Conservation (phyloP, 2,888 invertebrate species). For the Drymonia ruficornis region DNA sequence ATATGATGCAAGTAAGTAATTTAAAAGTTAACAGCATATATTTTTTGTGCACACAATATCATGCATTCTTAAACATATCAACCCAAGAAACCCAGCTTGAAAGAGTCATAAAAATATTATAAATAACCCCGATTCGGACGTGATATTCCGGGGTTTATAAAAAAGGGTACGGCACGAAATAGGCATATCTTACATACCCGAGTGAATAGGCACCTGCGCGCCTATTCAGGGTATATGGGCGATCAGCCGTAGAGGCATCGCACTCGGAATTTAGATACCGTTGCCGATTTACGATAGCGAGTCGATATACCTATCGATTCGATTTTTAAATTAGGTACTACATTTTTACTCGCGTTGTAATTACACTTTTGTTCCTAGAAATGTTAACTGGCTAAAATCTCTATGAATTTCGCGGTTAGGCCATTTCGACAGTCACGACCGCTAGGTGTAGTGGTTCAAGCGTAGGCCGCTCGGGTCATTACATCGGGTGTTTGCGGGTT, state of each 20-base stretch:
- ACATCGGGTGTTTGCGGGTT: no score
- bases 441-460: no score
- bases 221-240: slow-evolving; percentile 2
- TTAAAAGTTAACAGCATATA: no score
- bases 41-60: no score
- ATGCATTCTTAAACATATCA: neutral
- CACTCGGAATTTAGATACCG: slow-evolving; percentile 5
- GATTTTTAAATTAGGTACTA: neutral
- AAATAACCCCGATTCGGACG: slow-evolving; percentile 5
- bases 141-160: slow-evolving; percentile 4
- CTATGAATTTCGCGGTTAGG: no score
- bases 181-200: neutral
- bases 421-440: no score
- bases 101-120: neutral
- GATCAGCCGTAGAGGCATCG: slow-evolving; percentile 1
- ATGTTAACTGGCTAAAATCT: no score
- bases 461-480: no score
- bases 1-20: no score
- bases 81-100: neutral
- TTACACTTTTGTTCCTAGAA: no score
- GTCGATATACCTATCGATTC: neutral
- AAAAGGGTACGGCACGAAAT: slow-evolving; percentile 4
- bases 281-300: neutral
- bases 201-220: slow-evolving; percentile 2
- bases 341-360: no score